Conservation (phyloP, 2,797 vertebrate species). For the Phoxinus dragarum region DNA sequence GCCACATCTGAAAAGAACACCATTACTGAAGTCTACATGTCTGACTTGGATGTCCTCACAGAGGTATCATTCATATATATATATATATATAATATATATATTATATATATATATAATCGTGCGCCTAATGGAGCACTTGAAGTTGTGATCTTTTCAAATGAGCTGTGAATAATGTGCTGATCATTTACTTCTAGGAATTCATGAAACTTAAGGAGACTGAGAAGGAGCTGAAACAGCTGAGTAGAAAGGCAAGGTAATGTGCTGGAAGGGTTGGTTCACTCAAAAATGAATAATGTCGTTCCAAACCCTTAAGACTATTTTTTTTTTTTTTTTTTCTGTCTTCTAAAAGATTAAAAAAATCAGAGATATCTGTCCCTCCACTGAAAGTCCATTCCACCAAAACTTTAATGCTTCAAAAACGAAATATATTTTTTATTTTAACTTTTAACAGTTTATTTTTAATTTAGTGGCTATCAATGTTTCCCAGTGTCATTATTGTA, state of each 20-base stretch:
- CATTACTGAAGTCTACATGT: constrained; percentile 71
- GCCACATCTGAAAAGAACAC: constrained; percentile 65
- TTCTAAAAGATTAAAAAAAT: background rate
- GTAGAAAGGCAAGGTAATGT: constrained; percentile 64
- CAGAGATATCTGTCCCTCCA: too few relatives aligned
- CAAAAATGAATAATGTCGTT: background rate
- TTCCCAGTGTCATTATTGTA: background rate
- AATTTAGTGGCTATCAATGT: background rate
- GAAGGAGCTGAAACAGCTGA: constrained; percentile 49
- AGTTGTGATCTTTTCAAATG: background rate
- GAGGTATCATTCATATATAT: constrained; percentile 62
- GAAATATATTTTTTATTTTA: background rate
- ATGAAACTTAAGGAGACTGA: constrained; percentile 60
- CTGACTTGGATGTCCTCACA: constrained; percentile 72
- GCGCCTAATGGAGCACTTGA: background rate
- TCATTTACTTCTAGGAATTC: constrained; percentile 66
- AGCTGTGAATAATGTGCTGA: background rate
- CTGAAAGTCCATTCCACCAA: background rate
- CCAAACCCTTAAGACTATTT: background rate
- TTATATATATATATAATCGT: too few relatives aligned
- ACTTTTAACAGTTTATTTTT: background rate
- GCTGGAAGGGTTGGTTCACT: background rate
- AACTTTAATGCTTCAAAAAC: background rate
- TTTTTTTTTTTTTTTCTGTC: too few relatives aligned
- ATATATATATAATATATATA: too few relatives aligned